Conservation (phyloP, 1,140 invertebrate genomes). For the Contarinia nasturtii region DNA sequence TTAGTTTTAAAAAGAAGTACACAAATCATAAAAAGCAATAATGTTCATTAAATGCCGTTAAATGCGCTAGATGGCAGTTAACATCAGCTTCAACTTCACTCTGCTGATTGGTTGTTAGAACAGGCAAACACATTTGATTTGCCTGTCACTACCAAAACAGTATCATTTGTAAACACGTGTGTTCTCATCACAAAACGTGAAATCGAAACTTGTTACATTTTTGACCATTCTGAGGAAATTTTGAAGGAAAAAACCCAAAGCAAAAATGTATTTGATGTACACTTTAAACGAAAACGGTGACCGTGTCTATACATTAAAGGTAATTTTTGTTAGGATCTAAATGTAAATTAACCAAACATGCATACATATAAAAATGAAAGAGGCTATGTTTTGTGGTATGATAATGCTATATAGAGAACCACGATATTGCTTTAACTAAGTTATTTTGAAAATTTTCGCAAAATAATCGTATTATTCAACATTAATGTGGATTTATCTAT, state of each 20-base stretch:
- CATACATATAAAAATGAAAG: slow-evolving; percentile 5
- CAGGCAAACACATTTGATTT: no score
- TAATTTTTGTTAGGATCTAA: slow-evolving; percentile 17
- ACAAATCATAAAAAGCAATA: no score
- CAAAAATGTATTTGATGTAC: slow-evolving; percentile 53
- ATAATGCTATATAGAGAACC: not conserved
- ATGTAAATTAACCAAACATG: slow-evolving; percentile 1
- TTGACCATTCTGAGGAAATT: not conserved
- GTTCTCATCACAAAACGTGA: no score
- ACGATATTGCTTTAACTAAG: no score
- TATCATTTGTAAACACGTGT: no score
- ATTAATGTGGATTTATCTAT: slow-evolving; percentile 12
- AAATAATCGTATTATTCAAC: not conserved
- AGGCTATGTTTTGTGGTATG: slow-evolving; percentile 3
- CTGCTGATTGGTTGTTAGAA: no score
- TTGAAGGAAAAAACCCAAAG: not conserved
- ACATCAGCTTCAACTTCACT: no score
- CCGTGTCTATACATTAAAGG: slow-evolving; percentile 51
- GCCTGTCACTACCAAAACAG: no score
- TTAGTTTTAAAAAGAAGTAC: no score
- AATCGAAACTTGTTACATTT: no score
- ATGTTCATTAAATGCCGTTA: no score
- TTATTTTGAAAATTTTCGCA: not conserved
- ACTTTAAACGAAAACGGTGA: slow-evolving; percentile 47
- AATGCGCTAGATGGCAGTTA: no score